Evolutionary conservation across 2,797 vertebrate genomes (phyloP), one percentile per base, ranked within the genome.

Genomic region (Ficedula albicollis): DNA sequence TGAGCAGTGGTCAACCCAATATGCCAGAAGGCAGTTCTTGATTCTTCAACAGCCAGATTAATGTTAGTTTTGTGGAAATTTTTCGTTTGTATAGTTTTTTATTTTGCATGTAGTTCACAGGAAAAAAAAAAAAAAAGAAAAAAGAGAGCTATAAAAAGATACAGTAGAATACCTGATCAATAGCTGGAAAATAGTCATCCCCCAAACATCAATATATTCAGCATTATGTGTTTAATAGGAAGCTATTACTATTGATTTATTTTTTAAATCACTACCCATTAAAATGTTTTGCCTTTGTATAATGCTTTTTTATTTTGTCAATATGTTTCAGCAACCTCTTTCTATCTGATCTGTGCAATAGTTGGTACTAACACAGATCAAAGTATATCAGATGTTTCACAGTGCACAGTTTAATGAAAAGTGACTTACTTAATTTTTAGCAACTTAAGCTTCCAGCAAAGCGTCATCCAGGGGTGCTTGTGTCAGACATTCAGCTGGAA

Each of bases 341-440:
- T 88, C 54, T 76, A 25, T 82, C 44, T 74, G 7, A 32, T 83
- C 11, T 77, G 29, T 36, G 55, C 72, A 83, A 64, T 38, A 49
- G 10, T 68, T 5, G 1, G 32, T 75, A 26, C 52, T 90, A 87
- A 78, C 44, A 64, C 32, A 62, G 13, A 70, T 85, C 59, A 88
- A 87, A 95, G 10, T 10, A 6, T 63, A 74, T 86, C 73, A 84
- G 44, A 59, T 12, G 11, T 39, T 95, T 78, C 59, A 36, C 11
- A 48, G 29, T 9, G 8, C 70, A 46, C 30, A 85, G 20, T 22
- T 66, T 89, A 95, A 84, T 87, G 62, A 79, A 87, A 77, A 86
- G 70, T 69, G 75, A 79, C 79, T 81, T 84, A 44, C 14, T 38
- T 90, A 82, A 90, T 87, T 93, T 87, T 91, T 68, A 80, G 39